Conservation (phyloP, 92 coral and sea anemone genomes). For the Scolanthus callimorphus region DNA sequence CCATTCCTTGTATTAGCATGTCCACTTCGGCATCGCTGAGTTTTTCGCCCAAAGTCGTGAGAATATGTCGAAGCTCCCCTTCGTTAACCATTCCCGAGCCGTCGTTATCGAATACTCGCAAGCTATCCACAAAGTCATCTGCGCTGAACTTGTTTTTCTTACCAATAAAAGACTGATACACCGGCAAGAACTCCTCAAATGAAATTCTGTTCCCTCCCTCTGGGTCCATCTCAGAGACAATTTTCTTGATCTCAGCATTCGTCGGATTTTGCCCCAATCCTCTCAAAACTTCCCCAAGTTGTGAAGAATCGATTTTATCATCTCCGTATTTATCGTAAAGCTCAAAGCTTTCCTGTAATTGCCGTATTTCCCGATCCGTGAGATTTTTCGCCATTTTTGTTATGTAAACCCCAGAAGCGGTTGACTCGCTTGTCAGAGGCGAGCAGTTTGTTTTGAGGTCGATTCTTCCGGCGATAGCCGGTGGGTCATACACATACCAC, state of each 20-base stretch:
- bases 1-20: conserved; percentile 77
- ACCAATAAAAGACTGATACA: conserved; percentile 74
- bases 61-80: conserved; percentile 92
- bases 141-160: conserved; percentile 61
- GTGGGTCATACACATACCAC: neutral
- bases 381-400: conserved; percentile 46
- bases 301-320: conserved; percentile 79
- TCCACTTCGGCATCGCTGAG: conserved; percentile 87
- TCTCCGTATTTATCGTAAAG: conserved; percentile 93
- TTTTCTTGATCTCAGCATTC: conserved; percentile 86
- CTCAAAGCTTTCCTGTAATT: conserved; percentile 71
- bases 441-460: too few relatives aligned
- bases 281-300: conserved; percentile 80
- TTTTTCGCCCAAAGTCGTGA: conserved; percentile 90
- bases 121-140: conserved; percentile 91
- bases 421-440: too few relatives aligned
- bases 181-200: conserved; percentile 88
- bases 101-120: conserved; percentile 89
- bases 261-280: conserved; percentile 96
- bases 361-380: conserved; percentile 74
- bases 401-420: too few relatives aligned
- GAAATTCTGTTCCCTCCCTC: conserved; percentile 71
- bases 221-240: conserved; percentile 81
- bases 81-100: conserved; percentile 81
- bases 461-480: neutral